phyloP scores from a whole-genome alignment of 2,888 invertebrate species.

The Tenthredo scrophulariae region DNA sequence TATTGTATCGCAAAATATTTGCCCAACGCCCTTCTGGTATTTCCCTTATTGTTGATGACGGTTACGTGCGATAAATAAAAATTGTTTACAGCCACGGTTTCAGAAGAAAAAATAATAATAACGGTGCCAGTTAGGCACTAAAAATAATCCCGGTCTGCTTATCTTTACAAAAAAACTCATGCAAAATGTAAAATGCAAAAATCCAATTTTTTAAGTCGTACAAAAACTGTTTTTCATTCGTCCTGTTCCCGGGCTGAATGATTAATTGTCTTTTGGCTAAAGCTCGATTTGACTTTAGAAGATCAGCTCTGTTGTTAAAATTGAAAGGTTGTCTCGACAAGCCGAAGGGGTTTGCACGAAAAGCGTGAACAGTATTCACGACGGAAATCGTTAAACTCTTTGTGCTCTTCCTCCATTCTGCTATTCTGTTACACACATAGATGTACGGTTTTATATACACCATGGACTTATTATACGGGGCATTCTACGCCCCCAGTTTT shows the following conservation, averaged over 20 bases:
- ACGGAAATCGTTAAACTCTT: conserved; percentile 41
- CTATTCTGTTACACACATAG: background rate
- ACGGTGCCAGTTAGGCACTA: background rate
- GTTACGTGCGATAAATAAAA: conserved; percentile 13
- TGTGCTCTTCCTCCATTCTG: background rate
- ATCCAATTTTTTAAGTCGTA: conserved; percentile 27
- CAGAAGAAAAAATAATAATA: background rate
- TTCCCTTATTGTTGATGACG: conserved; percentile 33
- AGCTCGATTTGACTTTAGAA: conserved; percentile 35
- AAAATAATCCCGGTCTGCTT: conserved; percentile 5
- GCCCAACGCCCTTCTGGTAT: background rate
- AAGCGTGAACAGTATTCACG: background rate
- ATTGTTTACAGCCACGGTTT: background rate
- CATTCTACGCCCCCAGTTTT: too few species aligned
- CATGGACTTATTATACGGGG: too few species aligned
- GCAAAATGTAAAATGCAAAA: background rate
- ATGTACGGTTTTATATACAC: background rate
- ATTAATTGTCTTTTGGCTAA: conserved; percentile 8
- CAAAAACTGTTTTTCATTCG: background rate
- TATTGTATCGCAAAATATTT: conserved; percentile 47
- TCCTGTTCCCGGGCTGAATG: background rate
- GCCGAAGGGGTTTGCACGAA: background rate
- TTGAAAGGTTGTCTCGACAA: conserved; percentile 27
- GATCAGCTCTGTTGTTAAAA: background rate
- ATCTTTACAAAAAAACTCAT: conserved; percentile 14